phyloP scores from a whole-genome alignment of 2,797 vertebrate species.

The Anas capensis region DNA sequence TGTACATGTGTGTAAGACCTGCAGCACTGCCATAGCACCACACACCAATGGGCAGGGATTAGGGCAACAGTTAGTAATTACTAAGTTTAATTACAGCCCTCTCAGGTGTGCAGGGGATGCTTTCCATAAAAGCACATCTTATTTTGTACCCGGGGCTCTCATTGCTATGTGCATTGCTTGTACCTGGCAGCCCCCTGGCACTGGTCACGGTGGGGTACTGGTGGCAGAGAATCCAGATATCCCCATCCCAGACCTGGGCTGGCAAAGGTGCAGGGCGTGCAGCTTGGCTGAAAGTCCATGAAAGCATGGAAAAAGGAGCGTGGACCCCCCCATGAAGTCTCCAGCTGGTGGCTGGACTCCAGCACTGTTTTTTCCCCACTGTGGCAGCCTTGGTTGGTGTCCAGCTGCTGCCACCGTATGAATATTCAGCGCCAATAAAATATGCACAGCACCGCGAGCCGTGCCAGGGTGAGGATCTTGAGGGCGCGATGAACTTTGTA shows the following conservation, averaged over 20 bases:
- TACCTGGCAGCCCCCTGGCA: not conserved
- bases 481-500: constrained; percentile 44
- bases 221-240: rapidly evolving
- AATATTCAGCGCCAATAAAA: constrained; percentile 26
- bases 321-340: not conserved
- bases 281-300: not conserved
- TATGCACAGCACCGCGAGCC: not conserved
- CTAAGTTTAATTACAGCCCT: not conserved
- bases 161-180: not conserved
- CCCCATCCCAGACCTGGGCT: not conserved
- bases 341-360: constrained; percentile 4
- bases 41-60: not conserved
- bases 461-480: constrained; percentile 12
- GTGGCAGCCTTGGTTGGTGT: not conserved
- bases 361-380: not conserved
- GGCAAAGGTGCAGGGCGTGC: not conserved
- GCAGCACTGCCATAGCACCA: not conserved
- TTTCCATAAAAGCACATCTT: not conserved
- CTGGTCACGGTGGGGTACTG: rapidly evolving
- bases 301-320: not conserved
- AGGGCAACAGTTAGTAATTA: not conserved
- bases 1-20: not conserved
- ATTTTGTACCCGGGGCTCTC: not conserved
- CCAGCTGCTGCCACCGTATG: not conserved
- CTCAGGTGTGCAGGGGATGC: rapidly evolving